Percentiles rank a stretch among this genome's conserved stretches.
These are phyloP conservation scores for Melipona bicolor DNA, from an alignment of 2,888 invertebrate genomes.

Conservation along the genomic window DNA sequence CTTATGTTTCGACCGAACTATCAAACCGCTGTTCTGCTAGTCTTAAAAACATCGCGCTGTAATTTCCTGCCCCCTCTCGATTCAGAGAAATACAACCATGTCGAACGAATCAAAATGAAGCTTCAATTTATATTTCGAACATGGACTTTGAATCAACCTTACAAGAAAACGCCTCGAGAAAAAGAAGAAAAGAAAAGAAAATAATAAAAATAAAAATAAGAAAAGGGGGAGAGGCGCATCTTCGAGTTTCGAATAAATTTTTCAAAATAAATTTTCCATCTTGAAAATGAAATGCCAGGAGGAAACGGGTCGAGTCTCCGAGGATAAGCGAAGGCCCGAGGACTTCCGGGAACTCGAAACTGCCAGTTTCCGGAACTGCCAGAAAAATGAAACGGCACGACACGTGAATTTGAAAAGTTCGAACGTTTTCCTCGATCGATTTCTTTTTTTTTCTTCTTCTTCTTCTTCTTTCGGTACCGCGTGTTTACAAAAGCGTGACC, in stretches of 20 bases:
- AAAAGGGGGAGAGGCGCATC: neutral
- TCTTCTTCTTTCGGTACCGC: neutral
- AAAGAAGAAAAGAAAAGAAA: neutral
- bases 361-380: neutral
- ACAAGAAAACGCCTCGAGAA: neutral
- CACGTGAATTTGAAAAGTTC: neutral
- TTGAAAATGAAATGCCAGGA: conserved; percentile 21
- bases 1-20: neutral
- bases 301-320: conserved; percentile 37
- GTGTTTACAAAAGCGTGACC: conserved; percentile 21
- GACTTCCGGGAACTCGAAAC: neutral
- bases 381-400: neutral
- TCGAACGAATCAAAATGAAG: no score
- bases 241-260: conserved; percentile 35
- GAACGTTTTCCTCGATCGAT: no score
- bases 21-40: neutral
- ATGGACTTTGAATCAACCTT: no score
- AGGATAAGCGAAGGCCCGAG: conserved; percentile 22
- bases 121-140: no score
- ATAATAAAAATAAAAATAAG: no score
- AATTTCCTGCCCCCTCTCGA: neutral
- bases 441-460: neutral
- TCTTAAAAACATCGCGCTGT: neutral
- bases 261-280: conserved; percentile 27
- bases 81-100: neutral